Percentiles rank a stretch among this genome's conserved stretches.
Evolutionary conservation across 2,113 vertebrate species (phyloP).

Genomic region (Neofelis nebulosa): DNA sequence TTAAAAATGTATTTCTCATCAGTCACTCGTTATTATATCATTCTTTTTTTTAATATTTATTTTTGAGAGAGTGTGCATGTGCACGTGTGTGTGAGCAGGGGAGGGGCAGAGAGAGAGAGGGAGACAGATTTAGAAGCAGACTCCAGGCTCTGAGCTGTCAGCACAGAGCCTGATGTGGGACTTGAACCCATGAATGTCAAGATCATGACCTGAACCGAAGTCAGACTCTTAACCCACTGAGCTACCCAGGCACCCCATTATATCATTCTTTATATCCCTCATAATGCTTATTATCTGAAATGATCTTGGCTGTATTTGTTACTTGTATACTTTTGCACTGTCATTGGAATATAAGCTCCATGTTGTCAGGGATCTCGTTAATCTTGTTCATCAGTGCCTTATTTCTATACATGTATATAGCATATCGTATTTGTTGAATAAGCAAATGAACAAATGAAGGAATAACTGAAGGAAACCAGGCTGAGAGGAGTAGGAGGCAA

Average conservation of each 20-base stretch:
- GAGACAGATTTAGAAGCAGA: too few relatives aligned
- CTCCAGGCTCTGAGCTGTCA: too few relatives aligned
- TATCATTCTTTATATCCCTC: not conserved
- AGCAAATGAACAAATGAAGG: not conserved
- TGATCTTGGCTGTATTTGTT: slow-evolving; percentile 34
- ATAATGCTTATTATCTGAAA: slow-evolving; percentile 6
- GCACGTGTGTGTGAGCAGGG: too few relatives aligned
- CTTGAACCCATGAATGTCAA: too few relatives aligned
- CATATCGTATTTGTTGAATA: not conserved
- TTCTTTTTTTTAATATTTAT: not conserved
- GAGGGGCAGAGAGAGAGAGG: too few relatives aligned
- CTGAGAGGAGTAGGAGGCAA: not conserved
- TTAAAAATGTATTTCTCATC: not conserved
- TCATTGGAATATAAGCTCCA: slow-evolving; percentile 14
- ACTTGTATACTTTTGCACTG: not conserved
- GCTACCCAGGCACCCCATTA: not conserved
- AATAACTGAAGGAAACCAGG: not conserved
- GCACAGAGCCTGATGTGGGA: too few relatives aligned
- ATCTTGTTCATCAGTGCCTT: not conserved
- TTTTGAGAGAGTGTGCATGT: too few relatives aligned
- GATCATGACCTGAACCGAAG: too few relatives aligned
- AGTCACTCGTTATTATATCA: not conserved
- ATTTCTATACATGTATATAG: not conserved
- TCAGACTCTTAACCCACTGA: too few relatives aligned
- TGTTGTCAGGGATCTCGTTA: not conserved